These are phyloP conservation scores for Characodon lateralis DNA, from an alignment of 2,797 vertebrate species.

Conservation along the genomic window DNA sequence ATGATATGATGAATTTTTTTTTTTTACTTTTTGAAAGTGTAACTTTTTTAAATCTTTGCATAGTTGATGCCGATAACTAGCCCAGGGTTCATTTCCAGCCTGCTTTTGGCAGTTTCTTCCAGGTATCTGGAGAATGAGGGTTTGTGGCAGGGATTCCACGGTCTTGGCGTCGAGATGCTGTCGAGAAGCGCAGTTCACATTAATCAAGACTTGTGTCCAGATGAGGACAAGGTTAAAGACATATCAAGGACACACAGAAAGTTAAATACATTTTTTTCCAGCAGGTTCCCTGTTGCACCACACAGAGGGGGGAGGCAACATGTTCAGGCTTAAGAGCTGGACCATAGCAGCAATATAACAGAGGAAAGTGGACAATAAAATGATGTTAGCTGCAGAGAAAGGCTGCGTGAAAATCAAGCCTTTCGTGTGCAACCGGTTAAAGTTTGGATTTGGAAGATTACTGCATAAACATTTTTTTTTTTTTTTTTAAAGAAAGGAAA, in stretches of 20 bases:
- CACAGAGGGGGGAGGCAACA: not conserved
- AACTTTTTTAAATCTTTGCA: too few species aligned
- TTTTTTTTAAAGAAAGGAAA: not conserved
- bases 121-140: too few species aligned
- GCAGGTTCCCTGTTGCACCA: not conserved
- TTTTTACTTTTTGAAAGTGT: not conserved
- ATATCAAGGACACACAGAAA: not conserved
- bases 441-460: not conserved
- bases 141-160: too few species aligned
- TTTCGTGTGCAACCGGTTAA: not conserved
- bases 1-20: not conserved
- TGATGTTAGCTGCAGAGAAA: not conserved
- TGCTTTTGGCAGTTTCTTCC: too few species aligned
- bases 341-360: not conserved
- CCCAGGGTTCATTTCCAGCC: too few species aligned
- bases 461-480: not conserved
- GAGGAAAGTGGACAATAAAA: not conserved
- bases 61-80: too few species aligned
- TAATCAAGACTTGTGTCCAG: not conserved
- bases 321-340: not conserved
- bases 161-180: too few species aligned
- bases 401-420: not conserved
- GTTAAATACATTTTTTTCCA: constrained; percentile 22
- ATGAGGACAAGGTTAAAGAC: not conserved
- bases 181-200: not conserved